These are phyloP conservation scores for Poecile atricapillus DNA, from an alignment of 2,113 vertebrate genomes.

Conservation along the genomic window DNA sequence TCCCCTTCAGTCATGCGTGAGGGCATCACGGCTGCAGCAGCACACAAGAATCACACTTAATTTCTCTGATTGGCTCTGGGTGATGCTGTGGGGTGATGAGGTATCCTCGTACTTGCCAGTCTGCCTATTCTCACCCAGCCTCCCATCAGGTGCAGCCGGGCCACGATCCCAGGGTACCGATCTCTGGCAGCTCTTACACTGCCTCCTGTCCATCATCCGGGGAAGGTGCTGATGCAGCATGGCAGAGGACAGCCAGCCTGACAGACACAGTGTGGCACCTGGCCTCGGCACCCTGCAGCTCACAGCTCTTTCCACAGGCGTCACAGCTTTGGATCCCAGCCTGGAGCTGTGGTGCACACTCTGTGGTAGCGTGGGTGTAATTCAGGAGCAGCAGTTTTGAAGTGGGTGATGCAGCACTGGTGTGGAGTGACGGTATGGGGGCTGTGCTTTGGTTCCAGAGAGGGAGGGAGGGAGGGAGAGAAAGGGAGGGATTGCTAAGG, in stretches of 20 bases:
- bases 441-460: neutral
- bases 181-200: neutral
- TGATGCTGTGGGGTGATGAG: neutral
- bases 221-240: neutral
- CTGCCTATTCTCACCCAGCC: neutral
- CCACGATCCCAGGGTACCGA: rapidly evolving
- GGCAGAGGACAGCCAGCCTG: neutral
- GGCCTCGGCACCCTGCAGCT: neutral
- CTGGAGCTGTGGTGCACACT: neutral
- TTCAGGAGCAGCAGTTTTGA: neutral
- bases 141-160: neutral
- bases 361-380: neutral
- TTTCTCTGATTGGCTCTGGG: neutral
- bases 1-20: neutral
- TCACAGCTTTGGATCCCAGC: neutral
- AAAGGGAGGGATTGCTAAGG: neutral
- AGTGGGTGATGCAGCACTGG: neutral
- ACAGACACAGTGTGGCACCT: neutral
- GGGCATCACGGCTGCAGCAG: neutral
- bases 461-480: neutral
- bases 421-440: neutral
- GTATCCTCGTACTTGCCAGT: rapidly evolving
- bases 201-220: neutral
- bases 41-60: rapidly evolving
- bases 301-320: neutral